These are phyloP conservation scores for Remorina albescens DNA, from an alignment of 2,797 vertebrate species.

Conservation along the genomic window DNA sequence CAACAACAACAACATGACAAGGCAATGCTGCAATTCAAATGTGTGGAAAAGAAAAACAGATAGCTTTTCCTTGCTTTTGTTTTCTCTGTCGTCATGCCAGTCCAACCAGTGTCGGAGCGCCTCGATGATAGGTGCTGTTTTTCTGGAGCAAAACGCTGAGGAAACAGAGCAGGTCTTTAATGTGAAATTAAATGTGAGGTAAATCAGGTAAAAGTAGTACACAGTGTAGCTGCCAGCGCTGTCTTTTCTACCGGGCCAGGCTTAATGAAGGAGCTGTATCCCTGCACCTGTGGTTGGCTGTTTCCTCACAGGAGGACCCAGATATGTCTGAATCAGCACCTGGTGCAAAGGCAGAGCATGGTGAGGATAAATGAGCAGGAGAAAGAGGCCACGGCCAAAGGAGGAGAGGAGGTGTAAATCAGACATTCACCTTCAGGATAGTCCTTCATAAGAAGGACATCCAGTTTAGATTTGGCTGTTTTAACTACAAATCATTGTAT, in stretches of 20 bases:
- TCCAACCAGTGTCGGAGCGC: not conserved
- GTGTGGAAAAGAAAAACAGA: not conserved
- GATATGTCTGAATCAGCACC: slow-evolving; percentile 33
- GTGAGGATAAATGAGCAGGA: slow-evolving; percentile 45
- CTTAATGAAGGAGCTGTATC: slow-evolving; percentile 3
- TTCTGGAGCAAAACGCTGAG: not conserved
- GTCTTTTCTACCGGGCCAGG: not conserved
- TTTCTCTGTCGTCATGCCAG: not conserved
- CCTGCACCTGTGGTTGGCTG: slow-evolving; percentile 42
- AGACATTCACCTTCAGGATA: not conserved
- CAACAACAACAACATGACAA: not conserved
- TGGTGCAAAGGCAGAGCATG: not conserved
- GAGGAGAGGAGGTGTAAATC: not conserved
- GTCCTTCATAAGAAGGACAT: not conserved
- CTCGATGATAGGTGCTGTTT: not conserved
- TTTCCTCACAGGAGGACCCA: slow-evolving; percentile 31
- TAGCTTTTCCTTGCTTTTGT: not conserved
- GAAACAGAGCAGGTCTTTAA: slow-evolving; percentile 18
- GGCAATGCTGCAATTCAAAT: not conserved
- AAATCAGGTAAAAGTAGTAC: slow-evolving; percentile 5
- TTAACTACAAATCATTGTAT: not conserved
- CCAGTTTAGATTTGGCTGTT: not conserved
- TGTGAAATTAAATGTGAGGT: not conserved
- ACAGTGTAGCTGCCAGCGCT: not conserved
- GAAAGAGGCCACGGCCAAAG: slow-evolving; percentile 5